These are phyloP conservation scores for Gila orcuttii DNA, from an alignment of 2,113 vertebrate genomes.

Conservation along the genomic window DNA sequence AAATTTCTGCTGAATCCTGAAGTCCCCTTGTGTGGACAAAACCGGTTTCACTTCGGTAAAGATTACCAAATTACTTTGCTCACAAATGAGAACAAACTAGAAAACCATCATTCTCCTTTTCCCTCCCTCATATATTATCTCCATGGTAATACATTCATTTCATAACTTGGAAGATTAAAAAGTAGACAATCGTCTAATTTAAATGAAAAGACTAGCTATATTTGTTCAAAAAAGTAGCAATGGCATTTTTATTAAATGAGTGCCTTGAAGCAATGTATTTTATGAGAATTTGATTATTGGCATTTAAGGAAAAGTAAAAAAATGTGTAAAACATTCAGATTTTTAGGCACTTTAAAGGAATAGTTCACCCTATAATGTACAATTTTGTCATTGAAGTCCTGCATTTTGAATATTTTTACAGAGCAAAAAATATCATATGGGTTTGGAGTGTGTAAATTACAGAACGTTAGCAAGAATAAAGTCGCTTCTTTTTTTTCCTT, in stretches of 20 bases:
- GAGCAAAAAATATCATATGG: background rate
- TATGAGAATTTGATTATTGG: background rate
- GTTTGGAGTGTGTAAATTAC: background rate
- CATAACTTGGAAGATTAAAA: background rate
- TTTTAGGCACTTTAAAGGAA: background rate
- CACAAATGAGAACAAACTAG: background rate
- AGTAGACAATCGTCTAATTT: background rate
- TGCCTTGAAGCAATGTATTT: conserved; percentile 12
- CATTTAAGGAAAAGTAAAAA: background rate
- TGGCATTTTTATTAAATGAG: conserved; percentile 9
- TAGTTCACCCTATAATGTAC: background rate
- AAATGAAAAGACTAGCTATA: background rate
- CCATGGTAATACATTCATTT: background rate
- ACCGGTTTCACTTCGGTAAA: background rate
- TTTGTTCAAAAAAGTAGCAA: background rate
- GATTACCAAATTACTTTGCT: background rate
- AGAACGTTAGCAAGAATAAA: background rate
- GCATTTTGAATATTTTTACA: background rate
- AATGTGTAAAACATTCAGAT: background rate
- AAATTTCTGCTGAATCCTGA: conserved; percentile 24
- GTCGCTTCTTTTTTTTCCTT: too few species aligned
- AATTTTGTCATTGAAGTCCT: background rate
- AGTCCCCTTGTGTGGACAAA: background rate
- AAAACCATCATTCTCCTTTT: background rate
- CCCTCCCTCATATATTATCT: background rate